A percentile compares a stretch with the other conserved stretches of the same genome.
Conservation (phyloP, 2,113 vertebrate species). For the Callopanchax toddi region DNA sequence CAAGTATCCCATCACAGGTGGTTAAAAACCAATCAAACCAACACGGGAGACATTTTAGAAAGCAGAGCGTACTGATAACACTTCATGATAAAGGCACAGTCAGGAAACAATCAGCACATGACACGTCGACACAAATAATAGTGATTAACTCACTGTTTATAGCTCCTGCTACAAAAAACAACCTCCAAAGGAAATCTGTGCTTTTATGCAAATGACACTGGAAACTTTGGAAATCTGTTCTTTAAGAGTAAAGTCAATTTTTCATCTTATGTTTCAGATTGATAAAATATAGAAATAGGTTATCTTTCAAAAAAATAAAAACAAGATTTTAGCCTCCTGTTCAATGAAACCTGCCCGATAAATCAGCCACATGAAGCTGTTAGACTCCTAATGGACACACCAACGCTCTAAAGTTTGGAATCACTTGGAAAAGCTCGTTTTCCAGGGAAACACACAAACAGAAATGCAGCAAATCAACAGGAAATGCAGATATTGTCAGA, state of each 20-base stretch:
- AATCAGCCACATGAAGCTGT: not conserved
- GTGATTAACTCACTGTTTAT: not conserved
- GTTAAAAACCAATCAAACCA: slow-evolving; percentile 16
- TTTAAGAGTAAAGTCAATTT: not conserved
- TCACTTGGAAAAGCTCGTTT: no score
- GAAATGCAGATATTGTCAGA: no score
- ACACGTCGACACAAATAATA: not conserved
- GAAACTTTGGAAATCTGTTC: not conserved
- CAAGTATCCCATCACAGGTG: slow-evolving; percentile 31
- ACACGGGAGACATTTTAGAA: slow-evolving; percentile 8
- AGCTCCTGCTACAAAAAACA: no score
- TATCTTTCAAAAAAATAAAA: no score
- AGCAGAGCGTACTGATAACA: slow-evolving; percentile 2
- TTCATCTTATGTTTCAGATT: not conserved
- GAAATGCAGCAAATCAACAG: no score
- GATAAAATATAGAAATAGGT: no score
- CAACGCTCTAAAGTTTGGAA: no score
- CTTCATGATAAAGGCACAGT: slow-evolving; percentile 19
- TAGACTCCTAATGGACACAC: no score
- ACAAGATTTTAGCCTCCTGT: not conserved
- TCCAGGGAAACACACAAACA: no score
- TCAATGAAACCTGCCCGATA: not conserved
- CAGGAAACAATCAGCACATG: not conserved
- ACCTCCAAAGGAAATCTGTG: no score
- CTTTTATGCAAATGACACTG: no score